Percentiles rank a stretch among this genome's conserved stretches.
Conservation (phyloP, 2,797 vertebrate genomes). For the Peromyscus attwateri region DNA sequence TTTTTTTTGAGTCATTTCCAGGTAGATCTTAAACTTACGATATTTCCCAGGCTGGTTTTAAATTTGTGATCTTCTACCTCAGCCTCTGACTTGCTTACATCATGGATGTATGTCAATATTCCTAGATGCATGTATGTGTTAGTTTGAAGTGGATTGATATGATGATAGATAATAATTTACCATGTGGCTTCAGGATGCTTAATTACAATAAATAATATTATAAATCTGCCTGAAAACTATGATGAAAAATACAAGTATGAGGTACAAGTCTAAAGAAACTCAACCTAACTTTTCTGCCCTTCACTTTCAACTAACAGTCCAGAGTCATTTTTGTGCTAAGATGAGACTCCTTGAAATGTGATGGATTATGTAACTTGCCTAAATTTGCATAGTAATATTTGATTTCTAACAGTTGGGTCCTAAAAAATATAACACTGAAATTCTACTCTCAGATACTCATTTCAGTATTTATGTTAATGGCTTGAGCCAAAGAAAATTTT, state of each 20-base stretch:
- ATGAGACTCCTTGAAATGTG: slow-evolving; percentile 39
- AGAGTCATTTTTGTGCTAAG: neutral
- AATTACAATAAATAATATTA: neutral
- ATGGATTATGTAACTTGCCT: slow-evolving; percentile 70
- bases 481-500: neutral
- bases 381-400: slow-evolving; percentile 73
- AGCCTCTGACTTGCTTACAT: neutral
- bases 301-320: neutral
- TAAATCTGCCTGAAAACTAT: neutral
- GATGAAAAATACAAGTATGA: neutral
- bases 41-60: neutral
- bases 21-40: neutral
- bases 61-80: neutral
- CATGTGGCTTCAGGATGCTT: neutral
- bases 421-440: slow-evolving; percentile 70
- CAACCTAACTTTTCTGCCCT: neutral
- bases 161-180: neutral
- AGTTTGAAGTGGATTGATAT: slow-evolving; percentile 25
- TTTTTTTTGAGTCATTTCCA: neutral
- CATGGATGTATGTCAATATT: neutral
- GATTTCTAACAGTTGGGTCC: slow-evolving; percentile 74
- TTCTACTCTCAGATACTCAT: slow-evolving; percentile 66
- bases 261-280: neutral
- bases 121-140: neutral
- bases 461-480: slow-evolving; percentile 3